Conservation (phyloP, 2,888 invertebrate genomes). For the Dynastes grantii region DNA sequence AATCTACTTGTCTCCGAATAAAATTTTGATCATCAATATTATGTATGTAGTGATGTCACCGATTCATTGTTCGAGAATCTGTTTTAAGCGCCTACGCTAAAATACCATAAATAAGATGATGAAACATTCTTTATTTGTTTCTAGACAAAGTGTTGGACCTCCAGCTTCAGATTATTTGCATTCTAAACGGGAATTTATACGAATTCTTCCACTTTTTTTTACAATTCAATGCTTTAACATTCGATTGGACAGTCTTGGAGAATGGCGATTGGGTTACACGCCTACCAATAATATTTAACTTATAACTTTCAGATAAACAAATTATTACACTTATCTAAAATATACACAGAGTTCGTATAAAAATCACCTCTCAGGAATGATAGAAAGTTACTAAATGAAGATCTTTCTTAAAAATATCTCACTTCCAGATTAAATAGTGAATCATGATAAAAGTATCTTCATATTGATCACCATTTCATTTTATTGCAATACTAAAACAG, state of each 20-base stretch:
- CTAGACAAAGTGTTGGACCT: not conserved
- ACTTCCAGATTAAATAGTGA: no score
- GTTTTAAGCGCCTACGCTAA: slow-evolving; percentile 8
- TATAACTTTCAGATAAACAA: not conserved
- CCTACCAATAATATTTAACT: not conserved
- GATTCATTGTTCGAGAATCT: slow-evolving; percentile 13
- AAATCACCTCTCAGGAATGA: no score
- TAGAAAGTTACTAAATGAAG: no score
- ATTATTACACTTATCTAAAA: not conserved
- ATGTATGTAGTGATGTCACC: slow-evolving; percentile 8
- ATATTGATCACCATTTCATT: no score
- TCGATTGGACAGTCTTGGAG: not conserved
- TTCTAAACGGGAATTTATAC: not conserved
- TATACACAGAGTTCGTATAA: no score
- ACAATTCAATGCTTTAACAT: not conserved
- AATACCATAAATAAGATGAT: slow-evolving; percentile 6
- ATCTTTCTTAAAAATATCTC: no score
- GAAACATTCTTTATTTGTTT: not conserved
- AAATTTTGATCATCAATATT: slow-evolving; percentile 16
- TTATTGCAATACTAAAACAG: no score
- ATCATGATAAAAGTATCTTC: no score
- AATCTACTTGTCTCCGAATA: slow-evolving; percentile 5
- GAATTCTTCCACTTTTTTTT: not conserved
- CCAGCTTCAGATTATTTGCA: slow-evolving; percentile 2
- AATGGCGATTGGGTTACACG: not conserved